These are phyloP conservation scores for Ptilodon capucinus DNA, from an alignment of 2,888 invertebrate species.

Conservation along the genomic window DNA sequence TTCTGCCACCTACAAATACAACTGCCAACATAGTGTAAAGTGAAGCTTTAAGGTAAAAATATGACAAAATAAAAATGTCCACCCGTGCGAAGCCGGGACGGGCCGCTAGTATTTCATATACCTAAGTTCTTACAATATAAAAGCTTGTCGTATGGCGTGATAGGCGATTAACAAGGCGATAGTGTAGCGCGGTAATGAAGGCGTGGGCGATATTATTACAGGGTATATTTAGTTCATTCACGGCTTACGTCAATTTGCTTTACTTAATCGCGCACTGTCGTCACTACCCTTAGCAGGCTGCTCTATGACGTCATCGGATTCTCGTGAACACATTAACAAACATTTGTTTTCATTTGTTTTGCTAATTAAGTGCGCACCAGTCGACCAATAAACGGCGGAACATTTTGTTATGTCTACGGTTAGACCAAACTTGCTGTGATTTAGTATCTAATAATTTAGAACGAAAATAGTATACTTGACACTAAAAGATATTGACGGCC, in stretches of 20 bases:
- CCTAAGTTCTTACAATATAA: background rate
- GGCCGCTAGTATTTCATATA: too few species aligned
- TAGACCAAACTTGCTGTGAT: slow-evolving; percentile 9
- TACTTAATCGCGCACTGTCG: slow-evolving; percentile 60
- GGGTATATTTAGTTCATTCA: slow-evolving; percentile 43
- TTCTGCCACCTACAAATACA: too few species aligned
- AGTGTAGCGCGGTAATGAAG: slow-evolving; percentile 53
- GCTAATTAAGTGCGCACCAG: slow-evolving; percentile 32
- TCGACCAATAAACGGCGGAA: slow-evolving; percentile 26
- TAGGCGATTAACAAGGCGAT: slow-evolving; percentile 49
- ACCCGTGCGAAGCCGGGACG: too few species aligned
- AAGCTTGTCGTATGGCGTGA: background rate
- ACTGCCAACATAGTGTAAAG: too few species aligned
- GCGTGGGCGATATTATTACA: slow-evolving; percentile 59
- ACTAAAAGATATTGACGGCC: background rate
- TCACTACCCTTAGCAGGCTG: slow-evolving; percentile 49
- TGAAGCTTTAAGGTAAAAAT: too few species aligned
- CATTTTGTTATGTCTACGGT: slow-evolving; percentile 41
- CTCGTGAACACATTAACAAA: slow-evolving; percentile 33
- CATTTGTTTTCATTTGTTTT: slow-evolving; percentile 43
- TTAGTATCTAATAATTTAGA: background rate
- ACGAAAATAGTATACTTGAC: background rate
- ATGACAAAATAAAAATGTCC: too few species aligned
- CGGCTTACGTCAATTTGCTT: slow-evolving; percentile 74
- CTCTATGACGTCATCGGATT: slow-evolving; percentile 22